These are phyloP conservation scores for Syrmaticus mikado DNA, from an alignment of 2,113 vertebrate species.

Conservation along the genomic window DNA sequence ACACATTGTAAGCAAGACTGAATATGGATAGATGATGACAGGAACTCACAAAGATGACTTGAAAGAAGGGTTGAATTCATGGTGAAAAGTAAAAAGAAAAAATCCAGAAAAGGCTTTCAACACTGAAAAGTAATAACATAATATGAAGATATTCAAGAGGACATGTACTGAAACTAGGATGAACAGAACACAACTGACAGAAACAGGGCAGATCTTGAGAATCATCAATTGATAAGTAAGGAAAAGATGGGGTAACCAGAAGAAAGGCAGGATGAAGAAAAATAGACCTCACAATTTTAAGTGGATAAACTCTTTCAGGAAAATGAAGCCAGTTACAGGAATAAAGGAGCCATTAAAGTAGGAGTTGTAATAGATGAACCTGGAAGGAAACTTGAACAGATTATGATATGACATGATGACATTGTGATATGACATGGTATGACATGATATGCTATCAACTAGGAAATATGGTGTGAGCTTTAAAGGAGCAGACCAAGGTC, in stretches of 20 bases:
- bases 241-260: not conserved
- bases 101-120: not conserved
- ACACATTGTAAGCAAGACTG: not conserved
- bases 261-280: not conserved
- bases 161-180: not conserved
- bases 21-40: not conserved
- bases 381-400: not conserved
- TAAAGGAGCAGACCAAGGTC: not conserved
- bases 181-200: conserved; percentile 10
- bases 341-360: not conserved
- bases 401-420: not conserved
- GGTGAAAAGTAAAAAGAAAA: not conserved
- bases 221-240: not conserved
- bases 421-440: not conserved
- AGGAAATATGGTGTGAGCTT: not conserved
- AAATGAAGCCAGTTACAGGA: not conserved
- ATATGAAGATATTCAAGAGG: conserved; percentile 6
- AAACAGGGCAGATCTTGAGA: conserved; percentile 42
- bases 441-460: not conserved
- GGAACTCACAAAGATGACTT: not conserved
- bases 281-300: not conserved
- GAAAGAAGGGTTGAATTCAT: not conserved
- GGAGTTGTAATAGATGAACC: not conserved
- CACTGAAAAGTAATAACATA: conserved; percentile 1
- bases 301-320: not conserved